Evolutionary conservation across 2,113 vertebrate species (phyloP), one percentile per base, ranked within the genome.

Genomic region (Pomatorhinus ruficollis): DNA sequence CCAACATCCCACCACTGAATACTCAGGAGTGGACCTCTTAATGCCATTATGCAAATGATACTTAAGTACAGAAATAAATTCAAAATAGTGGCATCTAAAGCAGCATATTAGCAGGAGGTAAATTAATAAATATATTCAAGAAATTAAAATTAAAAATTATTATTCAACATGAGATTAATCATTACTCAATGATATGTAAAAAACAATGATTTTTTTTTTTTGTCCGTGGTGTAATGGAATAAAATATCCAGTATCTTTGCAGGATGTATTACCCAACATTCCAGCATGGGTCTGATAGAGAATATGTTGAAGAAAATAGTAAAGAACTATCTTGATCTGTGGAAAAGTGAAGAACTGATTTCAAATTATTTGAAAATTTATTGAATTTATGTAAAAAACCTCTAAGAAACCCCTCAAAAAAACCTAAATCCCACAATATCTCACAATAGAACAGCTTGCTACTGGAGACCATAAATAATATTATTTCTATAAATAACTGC

Each of bases 41-140:
- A 99, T 99, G 98, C 98, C 98, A 99, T 99, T 99, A 99, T 99
- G 99, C 98, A 99, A 99, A 99, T 99, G 97, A 97, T 56, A 96
- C 97, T 98, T 98, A 97, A 97, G 97, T 97, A 95, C 93, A 98
- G 97, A 97, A 97, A 98, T 98, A 98, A 98, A 98, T 98, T 98
- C 98, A 97, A 90, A 97, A 97, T 91, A 98, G 96, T 97, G 97
- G 96, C 94, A 97, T 98, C 97, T 75, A 95, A 80, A 97, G 97
- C 87, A 97, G 90, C 93, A 89, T 94, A 98, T 97, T 98, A 98
- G 98, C 97, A 97, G 97, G 97, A 97, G 93, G 98, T 96, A 98
- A 98, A 98, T 98, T 97, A 98, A 98, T 97, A 97, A 98, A 97
- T 97, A 97, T 97, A 98, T 98, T 97, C 95, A 93, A 96, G 83